These are phyloP conservation scores for Ischnura elegans DNA, from an alignment of 2,888 invertebrate genomes.

Conservation along the genomic window DNA sequence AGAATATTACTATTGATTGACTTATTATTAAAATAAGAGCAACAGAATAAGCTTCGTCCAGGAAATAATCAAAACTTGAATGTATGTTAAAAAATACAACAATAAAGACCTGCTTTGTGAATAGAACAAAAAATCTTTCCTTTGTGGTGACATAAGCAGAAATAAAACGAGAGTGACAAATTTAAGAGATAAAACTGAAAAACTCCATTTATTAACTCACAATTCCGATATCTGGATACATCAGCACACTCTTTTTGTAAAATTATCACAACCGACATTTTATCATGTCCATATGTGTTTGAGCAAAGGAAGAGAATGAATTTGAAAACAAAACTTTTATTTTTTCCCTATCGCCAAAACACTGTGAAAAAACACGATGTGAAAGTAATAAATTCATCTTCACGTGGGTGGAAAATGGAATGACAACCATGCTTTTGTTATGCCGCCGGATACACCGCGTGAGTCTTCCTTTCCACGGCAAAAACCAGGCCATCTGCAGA, in stretches of 20 bases:
- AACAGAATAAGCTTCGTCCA: too few species aligned
- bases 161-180: background rate
- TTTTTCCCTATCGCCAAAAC: background rate
- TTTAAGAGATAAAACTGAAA: background rate
- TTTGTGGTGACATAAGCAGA: background rate
- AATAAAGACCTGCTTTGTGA: too few species aligned
- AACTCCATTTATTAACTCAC: slow-evolving; percentile 11
- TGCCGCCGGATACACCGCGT: background rate
- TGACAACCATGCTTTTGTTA: background rate
- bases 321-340: background rate
- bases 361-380: background rate
- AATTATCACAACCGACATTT: slow-evolving; percentile 25
- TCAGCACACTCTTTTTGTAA: slow-evolving; percentile 40
- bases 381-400: background rate
- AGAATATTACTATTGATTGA: too few species aligned
- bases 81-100: too few species aligned
- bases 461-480: too few species aligned
- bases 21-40: too few species aligned
- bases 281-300: slow-evolving; percentile 30
- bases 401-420: background rate
- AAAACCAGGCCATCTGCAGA: too few species aligned
- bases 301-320: background rate
- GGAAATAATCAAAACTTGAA: too few species aligned
- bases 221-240: slow-evolving; percentile 39
- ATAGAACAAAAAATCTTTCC: too few species aligned